Base-by-base conservation (phyloP, 2,797 vertebrate genomes). In the Oreochromis mossambicus region DNA sequence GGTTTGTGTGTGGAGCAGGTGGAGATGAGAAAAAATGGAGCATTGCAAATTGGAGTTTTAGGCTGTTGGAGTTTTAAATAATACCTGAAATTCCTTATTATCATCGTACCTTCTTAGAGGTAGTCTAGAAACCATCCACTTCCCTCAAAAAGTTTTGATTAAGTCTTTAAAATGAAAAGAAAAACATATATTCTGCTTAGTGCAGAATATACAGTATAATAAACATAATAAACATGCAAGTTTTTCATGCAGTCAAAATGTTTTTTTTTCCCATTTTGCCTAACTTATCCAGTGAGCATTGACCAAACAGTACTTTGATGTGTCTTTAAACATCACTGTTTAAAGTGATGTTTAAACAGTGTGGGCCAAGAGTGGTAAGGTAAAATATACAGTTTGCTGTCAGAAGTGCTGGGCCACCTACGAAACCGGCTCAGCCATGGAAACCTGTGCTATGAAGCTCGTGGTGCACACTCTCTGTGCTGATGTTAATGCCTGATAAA, bases 1-100 rank as follows among this genome's bases (percentile, higher is more conserved):
- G 19, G 79, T 79, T 85, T 46, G 32, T 54, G 77, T 5, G 93
- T 3, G 3, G 32, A 68, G 46, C 13, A 43, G 15, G 12, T 17
- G 26, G 43, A 8, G 41, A 29, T 8, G 51, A 87, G 93, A 94
- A 90, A 91, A 29, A 13, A 2, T 13, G 8, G 4, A 46, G 7
- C 1, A 34, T 8, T 75, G 84, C 87, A 93, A 87, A 89, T 48
- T 91, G 87, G 91, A 93, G 89, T 91, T 92, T 81, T 52, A 70
- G 50, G 52, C 26, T 70, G 38, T 26, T 46, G 7, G 66, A 46
- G 13, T 46, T 70, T 43, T 24, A 56, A 78, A 17, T 24, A 34
- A 75, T 13, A 11, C 14, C 3, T 11, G 13, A 78, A 78, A 24
- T 17, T 41, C n/a, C 2, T 17, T 46, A 14, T 32, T 50, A n/a